Conservation (phyloP, 2,888 invertebrate species). For the Junonia oenone region DNA sequence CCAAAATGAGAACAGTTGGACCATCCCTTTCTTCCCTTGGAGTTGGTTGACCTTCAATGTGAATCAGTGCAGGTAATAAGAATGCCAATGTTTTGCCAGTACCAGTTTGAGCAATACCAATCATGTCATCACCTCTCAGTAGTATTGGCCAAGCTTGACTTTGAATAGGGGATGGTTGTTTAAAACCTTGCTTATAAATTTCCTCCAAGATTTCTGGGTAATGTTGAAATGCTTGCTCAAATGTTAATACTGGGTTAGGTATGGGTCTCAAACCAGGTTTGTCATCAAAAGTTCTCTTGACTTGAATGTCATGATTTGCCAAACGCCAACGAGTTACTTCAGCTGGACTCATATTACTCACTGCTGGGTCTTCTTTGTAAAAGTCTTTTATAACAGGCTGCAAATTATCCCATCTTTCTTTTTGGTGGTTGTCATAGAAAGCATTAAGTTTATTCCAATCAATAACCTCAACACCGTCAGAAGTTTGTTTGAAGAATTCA, state of each 20-base stretch:
- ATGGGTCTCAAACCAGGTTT: constrained; percentile 68
- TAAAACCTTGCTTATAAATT: constrained; percentile 89
- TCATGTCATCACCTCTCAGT: constrained; percentile 93
- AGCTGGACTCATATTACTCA: constrained; percentile 81
- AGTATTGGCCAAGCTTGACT: constrained; percentile 97
- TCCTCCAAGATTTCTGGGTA: constrained; percentile 92
- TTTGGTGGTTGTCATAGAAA: constrained; percentile 73
- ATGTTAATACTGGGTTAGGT: constrained; percentile 88
- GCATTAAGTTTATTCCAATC: constrained; percentile 81
- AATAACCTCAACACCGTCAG: constrained; percentile 58
- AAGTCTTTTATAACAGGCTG: constrained; percentile 88
- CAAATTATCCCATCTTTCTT: constrained; percentile 81
- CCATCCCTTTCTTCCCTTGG: constrained; percentile 86
- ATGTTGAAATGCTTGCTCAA: constrained; percentile 89
- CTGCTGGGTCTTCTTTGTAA: constrained; percentile 87
- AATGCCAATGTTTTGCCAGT: constrained; percentile 98
- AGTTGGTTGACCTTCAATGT: constrained; percentile 91
- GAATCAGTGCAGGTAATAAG: constrained; percentile 93
- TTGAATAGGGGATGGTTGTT: constrained; percentile 93
- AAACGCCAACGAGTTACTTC: constrained; percentile 83
- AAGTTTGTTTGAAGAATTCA: constrained; percentile 52
- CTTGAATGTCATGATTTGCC: constrained; percentile 86
- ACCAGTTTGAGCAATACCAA: constrained; percentile 97
- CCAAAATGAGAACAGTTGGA: constrained; percentile 92
- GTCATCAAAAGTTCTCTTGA: constrained; percentile 82